phyloP scores from a whole-genome alignment of 2,797 vertebrate genomes.

The Hyperoplus lanceolatus region DNA sequence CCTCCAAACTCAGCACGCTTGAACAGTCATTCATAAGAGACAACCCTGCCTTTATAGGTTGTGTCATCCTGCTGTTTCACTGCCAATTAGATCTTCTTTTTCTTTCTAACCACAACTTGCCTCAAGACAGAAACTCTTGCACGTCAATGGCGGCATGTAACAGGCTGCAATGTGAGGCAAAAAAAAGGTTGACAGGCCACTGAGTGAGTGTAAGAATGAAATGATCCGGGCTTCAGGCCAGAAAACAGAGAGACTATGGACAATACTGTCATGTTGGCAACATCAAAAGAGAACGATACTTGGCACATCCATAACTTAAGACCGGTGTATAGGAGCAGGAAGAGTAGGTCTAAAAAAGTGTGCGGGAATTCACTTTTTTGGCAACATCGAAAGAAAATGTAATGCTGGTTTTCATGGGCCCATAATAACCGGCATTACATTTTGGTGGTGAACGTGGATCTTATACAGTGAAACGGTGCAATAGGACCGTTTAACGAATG shows the following conservation, averaged over 20 bases:
- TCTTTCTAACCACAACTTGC: background rate
- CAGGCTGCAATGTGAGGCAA: background rate
- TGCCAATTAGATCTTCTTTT: background rate
- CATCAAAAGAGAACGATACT: background rate
- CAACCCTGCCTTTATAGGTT: background rate
- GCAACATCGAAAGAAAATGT: background rate
- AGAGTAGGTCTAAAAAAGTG: no score
- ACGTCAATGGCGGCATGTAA: background rate
- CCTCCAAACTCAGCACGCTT: slow-evolving; percentile 10
- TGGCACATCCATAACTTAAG: no score
- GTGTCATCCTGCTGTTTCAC: background rate
- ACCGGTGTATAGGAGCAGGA: no score
- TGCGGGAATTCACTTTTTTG: no score
- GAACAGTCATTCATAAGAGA: slow-evolving; percentile 18
- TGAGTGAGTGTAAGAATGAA: background rate
- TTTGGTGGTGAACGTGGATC: background rate
- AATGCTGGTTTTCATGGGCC: background rate
- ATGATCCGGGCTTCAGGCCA: background rate
- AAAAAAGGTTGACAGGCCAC: background rate
- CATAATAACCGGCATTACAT: background rate
- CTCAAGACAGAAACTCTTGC: background rate
- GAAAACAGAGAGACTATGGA: background rate
- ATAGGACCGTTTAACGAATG: background rate
- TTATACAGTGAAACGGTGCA: no score
- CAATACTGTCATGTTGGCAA: background rate